Conservation (phyloP, 2,888 invertebrate genomes). For the Chorisops tibialis region DNA sequence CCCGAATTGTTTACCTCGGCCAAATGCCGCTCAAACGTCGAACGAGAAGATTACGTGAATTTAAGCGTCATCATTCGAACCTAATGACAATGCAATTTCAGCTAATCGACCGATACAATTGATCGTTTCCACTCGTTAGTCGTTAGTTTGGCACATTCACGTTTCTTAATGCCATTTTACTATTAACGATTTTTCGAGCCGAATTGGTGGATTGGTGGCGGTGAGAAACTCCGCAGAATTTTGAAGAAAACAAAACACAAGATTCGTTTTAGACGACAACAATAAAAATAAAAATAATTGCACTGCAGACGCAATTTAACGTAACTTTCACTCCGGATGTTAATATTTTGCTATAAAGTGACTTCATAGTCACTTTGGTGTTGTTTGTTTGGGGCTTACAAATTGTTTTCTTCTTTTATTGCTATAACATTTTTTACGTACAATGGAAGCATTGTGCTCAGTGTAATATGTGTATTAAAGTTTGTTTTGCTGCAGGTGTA, state of each 20-base stretch:
- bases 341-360: background rate
- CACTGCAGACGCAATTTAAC: background rate
- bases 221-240: too few species aligned
- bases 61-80: background rate
- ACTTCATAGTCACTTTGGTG: background rate
- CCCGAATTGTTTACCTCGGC: background rate
- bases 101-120: background rate
- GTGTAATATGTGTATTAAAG: too few species aligned
- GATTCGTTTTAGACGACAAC: background rate
- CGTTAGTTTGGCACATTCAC: background rate
- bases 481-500: too few species aligned
- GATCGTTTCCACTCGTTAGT: background rate
- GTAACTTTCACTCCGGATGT: slow-evolving; percentile 6
- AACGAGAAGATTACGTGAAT: slow-evolving; percentile 7
- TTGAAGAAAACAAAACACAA: background rate
- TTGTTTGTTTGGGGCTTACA: background rate
- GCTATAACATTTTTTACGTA: background rate
- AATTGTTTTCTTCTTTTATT: background rate
- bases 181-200: too few species aligned
- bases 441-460: too few species aligned
- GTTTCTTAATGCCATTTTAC: too few species aligned
- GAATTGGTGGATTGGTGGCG: too few species aligned
- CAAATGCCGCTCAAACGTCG: background rate
- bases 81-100: background rate
- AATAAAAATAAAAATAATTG: background rate